A percentile compares a stretch with the other conserved stretches of the same genome.
These are phyloP conservation scores for Gadopsis bispinosus DNA, from an alignment of 2,797 vertebrate species.

Conservation along the genomic window DNA sequence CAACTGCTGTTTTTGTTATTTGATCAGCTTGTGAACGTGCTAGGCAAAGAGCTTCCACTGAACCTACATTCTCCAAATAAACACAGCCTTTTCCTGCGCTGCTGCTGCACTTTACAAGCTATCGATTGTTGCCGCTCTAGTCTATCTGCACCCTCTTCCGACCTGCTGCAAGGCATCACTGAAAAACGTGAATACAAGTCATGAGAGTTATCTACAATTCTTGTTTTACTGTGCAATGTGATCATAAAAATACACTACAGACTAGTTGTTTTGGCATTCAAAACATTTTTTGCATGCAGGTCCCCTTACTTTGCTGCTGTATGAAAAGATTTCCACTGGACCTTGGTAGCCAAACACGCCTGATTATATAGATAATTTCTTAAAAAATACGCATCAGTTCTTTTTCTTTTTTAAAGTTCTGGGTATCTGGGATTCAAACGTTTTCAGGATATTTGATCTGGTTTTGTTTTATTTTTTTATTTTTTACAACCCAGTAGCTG, in stretches of 20 bases:
- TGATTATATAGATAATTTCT: background rate
- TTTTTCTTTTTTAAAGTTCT: too few relatives aligned
- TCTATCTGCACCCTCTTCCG: background rate
- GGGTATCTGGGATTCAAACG: background rate
- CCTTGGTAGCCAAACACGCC: background rate
- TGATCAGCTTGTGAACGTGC: background rate
- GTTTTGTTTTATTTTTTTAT: background rate
- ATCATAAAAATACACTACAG: background rate
- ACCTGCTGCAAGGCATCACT: background rate
- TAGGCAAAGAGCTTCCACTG: background rate
- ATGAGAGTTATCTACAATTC: background rate
- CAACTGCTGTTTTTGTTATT: background rate
- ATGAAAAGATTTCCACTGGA: background rate
- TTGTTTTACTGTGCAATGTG: background rate
- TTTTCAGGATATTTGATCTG: background rate
- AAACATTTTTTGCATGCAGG: background rate
- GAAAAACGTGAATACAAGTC: background rate
- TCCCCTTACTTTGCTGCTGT: background rate
- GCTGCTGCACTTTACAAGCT: background rate
- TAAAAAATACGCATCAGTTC: background rate
- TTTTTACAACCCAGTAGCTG: background rate
- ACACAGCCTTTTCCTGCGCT: background rate
- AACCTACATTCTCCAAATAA: conserved; percentile 8
- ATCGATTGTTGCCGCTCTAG: background rate
- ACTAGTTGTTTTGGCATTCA: background rate